Evolutionary conservation across 2,888 invertebrate species (phyloP).

Genomic region (Orthosia gracilis): DNA sequence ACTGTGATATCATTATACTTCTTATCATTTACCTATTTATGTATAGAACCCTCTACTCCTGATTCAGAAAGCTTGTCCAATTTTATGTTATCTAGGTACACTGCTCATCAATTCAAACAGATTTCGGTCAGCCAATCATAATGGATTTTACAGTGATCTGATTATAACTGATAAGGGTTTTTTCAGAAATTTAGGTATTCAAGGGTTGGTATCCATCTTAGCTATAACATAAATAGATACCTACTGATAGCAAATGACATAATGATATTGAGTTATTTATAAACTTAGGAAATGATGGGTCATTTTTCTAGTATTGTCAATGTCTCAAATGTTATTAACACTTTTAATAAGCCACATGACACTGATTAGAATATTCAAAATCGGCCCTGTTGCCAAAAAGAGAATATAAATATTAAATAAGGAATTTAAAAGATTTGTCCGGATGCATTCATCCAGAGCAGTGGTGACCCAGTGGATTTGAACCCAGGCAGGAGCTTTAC

Average conservation of each 20-base stretch:
- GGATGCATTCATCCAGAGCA: too few relatives aligned
- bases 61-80: conserved; percentile 20
- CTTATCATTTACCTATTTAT: conserved; percentile 9
- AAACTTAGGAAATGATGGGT: background rate
- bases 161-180: background rate
- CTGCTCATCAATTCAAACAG: background rate
- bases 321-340: background rate
- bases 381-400: too few relatives aligned
- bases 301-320: background rate
- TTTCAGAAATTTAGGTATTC: background rate
- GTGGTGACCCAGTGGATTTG: too few relatives aligned
- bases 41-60: background rate
- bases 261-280: too few relatives aligned
- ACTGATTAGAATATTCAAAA: too few relatives aligned
- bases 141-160: conserved; percentile 1
- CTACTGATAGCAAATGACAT: conserved; percentile 5
- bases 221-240: background rate
- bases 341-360: background rate
- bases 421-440: too few relatives aligned
- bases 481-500: too few relatives aligned
- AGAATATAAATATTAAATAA: too few relatives aligned
- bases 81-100: background rate
- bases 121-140: conserved; percentile 3
- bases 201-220: background rate
- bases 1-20: conserved; percentile 6